Conservation (phyloP, 2,797 vertebrate genomes). For the Tokudaia tokunoshimensis region DNA sequence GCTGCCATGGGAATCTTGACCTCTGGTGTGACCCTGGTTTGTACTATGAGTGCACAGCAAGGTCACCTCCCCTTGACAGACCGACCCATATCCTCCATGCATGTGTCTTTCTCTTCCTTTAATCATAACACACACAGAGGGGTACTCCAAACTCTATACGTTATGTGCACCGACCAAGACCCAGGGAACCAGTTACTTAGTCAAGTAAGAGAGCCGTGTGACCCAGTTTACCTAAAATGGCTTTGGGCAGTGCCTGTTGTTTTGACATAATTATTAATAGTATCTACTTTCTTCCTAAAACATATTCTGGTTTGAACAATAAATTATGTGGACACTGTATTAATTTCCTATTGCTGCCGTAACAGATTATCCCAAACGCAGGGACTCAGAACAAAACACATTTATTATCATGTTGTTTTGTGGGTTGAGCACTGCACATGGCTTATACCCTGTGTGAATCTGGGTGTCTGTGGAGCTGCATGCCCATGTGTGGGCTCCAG, state of each 20-base stretch:
- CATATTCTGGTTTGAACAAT: neutral
- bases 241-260: neutral
- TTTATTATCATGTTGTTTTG: neutral
- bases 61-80: neutral
- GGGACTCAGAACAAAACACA: neutral
- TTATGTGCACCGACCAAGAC: neutral
- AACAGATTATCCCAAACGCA: neutral
- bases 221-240: neutral
- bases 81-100: neutral
- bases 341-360: neutral
- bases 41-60: no score
- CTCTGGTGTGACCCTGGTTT: no score
- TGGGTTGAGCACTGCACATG: neutral
- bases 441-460: neutral
- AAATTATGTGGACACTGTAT: neutral
- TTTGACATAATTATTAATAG: neutral
- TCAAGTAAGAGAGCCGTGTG: neutral
- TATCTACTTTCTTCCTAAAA: slow-evolving; percentile 32
- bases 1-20: neutral
- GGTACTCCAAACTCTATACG: neutral
- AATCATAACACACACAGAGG: neutral
- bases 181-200: neutral
- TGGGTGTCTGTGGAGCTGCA: neutral
- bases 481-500: neutral
- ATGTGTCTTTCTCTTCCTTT: neutral